A percentile compares a stretch with the other conserved stretches of the same genome.
These are phyloP conservation scores for Tiliacea citrago DNA, from an alignment of 2,888 invertebrate genomes.

Conservation along the genomic window DNA sequence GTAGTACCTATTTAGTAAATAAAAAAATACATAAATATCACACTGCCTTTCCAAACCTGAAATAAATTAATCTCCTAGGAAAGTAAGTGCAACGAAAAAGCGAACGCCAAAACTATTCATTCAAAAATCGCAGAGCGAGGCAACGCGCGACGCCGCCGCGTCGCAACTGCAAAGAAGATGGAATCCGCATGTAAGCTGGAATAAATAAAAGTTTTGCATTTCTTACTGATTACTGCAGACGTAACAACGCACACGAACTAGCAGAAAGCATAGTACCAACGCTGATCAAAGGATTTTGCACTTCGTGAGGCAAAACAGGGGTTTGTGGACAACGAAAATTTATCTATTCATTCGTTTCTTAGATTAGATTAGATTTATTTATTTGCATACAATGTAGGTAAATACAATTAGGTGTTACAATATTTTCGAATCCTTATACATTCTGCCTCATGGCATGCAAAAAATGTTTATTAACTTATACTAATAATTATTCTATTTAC, in stretches of 20 bases:
- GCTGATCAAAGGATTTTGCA: not conserved
- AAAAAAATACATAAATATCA: not conserved
- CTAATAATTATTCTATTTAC: no score
- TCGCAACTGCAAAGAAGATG: slow-evolving; percentile 12
- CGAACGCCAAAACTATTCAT: slow-evolving; percentile 20
- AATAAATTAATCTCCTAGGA: not conserved
- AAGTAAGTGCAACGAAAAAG: slow-evolving; percentile 6
- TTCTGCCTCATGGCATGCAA: no score
- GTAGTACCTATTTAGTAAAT: not conserved
- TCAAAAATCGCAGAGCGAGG: slow-evolving; percentile 17
- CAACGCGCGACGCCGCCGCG: not conserved
- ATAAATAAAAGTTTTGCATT: slow-evolving; percentile 57
- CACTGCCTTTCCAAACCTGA: not conserved
- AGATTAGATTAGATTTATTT: no score
- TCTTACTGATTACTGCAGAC: slow-evolving; percentile 45
- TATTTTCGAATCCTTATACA: no score
- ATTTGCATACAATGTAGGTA: no score
- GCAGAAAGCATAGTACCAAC: slow-evolving; percentile 9
- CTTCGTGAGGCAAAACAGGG: not conserved
- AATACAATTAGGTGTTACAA: no score
- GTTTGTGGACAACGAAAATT: not conserved
- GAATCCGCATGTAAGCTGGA: slow-evolving; percentile 34
- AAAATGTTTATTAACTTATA: no score
- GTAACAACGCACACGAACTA: slow-evolving; percentile 6
- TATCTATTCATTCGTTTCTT: not conserved